Percentiles rank a stretch among this genome's conserved stretches.
Conservation (phyloP, 2,888 invertebrate species). For the Caenorhabditis sp. region DNA sequence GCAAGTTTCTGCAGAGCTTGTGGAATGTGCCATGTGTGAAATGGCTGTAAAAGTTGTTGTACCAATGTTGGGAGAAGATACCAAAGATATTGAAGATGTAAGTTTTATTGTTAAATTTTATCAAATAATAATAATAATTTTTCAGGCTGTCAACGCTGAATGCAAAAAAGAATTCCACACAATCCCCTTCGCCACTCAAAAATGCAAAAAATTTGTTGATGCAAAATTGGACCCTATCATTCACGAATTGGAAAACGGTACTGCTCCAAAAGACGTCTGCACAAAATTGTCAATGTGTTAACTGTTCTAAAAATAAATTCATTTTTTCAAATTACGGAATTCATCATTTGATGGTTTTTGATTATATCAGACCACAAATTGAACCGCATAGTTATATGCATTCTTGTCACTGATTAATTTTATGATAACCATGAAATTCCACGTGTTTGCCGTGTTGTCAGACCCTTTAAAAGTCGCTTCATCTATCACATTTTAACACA, state of each 20-base stretch:
- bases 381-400: not conserved
- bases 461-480: not conserved
- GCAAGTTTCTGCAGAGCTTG: constrained; percentile 5
- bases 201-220: constrained; percentile 45
- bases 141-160: constrained; percentile 47
- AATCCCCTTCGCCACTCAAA: constrained; percentile 44
- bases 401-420: too few relatives aligned
- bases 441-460: not conserved
- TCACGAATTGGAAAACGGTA: constrained; percentile 51
- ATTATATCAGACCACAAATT: not conserved
- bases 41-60: constrained; percentile 45
- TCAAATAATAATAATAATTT: not conserved
- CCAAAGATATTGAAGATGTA: constrained; percentile 41
- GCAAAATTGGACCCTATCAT: constrained; percentile 50
- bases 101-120: not conserved
- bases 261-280: constrained; percentile 52
- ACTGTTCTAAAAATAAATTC: not conserved
- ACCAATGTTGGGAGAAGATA: constrained; percentile 45
- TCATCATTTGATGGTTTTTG: not conserved
- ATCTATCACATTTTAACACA: too few relatives aligned
- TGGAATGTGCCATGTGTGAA: constrained; percentile 51
- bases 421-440: too few relatives aligned
- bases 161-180: constrained; percentile 48
- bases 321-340: not conserved
- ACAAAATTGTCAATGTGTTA: constrained; percentile 43